Base-by-base conservation (phyloP, 2,113 vertebrate species). In the Rhea pennata region DNA sequence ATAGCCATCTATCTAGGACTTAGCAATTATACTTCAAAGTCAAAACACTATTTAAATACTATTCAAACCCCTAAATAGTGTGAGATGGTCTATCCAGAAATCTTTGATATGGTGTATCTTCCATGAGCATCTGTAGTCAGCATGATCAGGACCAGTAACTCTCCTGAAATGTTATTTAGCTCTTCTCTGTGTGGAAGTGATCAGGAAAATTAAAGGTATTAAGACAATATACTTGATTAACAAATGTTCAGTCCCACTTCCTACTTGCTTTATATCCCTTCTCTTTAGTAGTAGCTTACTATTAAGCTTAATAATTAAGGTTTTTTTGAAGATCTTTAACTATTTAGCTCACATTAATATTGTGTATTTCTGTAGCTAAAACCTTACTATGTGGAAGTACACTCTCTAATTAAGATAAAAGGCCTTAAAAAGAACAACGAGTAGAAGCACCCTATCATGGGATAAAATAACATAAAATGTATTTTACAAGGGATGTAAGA, bases 171-270 rank as follows among this genome's bases (percentile, higher is more conserved):
- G 29, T 48, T 61, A 13, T 48, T 85, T 50, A 71, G 44, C 13
- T 71, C 61, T 92, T 84, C 16, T 64, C 87, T 75, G 46, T 53
- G 80, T 81, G 59, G 67, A 66, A 50, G 65, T 83, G 80, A 64
- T 74, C 33, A 74, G 84, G 46, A 89, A 95, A 89, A 95, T 84
- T 71, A 78, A 74, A 91, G 44, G 26, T 74, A 71, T 96, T 91
- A 74, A 50, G 40, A 46, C 39, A 50, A 5, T 66, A 29, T 20
- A 17, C 86, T 59, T 53, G 50, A 53, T 1, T 83, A 80, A 75
- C 84, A 50, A 91, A 71, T 78, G 81, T 77, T 50, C 77, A 81
- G 91, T 84, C 77, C 33, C 31, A 61, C 36, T 22, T 84, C 44
- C 70, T 88, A 84, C 46, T 67, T 93, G 72, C 19, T 12, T 86